Conservation (phyloP, 2,888 invertebrate genomes). For the Nipponacmea schrenckii region DNA sequence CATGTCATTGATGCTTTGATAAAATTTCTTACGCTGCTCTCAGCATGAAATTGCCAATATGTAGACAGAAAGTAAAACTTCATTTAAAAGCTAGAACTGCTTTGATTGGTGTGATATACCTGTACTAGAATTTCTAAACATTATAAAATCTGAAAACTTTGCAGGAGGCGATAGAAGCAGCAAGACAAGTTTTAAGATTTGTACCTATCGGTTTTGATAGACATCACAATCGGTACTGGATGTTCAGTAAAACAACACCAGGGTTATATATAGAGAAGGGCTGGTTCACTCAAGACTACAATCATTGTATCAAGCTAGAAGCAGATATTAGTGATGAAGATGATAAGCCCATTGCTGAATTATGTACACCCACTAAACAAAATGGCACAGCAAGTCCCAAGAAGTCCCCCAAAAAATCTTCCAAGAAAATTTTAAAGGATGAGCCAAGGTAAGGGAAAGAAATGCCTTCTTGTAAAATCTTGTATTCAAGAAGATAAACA, state of each 20-base stretch:
- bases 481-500: no score
- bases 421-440: not conserved
- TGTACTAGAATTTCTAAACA: no score
- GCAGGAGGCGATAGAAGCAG: conserved; percentile 55
- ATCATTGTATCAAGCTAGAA: not conserved
- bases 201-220: conserved; percentile 67
- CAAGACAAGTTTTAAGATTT: conserved; percentile 56
- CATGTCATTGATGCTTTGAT: no score
- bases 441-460: not conserved
- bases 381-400: not conserved
- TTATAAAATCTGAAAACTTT: conserved; percentile 26
- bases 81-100: no score
- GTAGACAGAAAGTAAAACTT: no score
- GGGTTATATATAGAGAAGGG: conserved; percentile 66
- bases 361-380: not conserved
- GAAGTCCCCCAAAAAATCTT: not conserved
- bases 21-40: no score
- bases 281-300: conserved; percentile 37
- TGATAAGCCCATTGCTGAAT: not conserved
- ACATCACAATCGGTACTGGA: conserved; percentile 68
- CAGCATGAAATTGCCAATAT: no score
- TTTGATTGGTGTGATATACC: no score
- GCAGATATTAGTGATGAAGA: not conserved
- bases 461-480: no score
- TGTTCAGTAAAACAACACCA: conserved; percentile 63